Evolutionary conservation across 1,140 invertebrate genomes (phyloP), one percentile per base, ranked within the genome.

Genomic region (Drosophila paulistorum): DNA sequence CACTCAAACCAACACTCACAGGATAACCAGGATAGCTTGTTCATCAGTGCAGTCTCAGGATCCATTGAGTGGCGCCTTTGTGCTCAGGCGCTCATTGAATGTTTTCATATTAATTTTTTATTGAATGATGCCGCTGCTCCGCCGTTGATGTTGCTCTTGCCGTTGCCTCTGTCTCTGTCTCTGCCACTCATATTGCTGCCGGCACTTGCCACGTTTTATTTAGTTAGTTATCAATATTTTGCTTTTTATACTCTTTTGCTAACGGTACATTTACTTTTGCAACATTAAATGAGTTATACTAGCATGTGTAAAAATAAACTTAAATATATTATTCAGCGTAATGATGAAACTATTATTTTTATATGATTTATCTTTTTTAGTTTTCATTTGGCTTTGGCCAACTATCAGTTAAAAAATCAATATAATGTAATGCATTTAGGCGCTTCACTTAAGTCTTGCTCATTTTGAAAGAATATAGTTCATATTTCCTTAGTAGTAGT

Each of bases 31-130:
- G 61, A 69, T 65, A 60, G 51, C 66, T 63, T 68, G 68, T 71
- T 83, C 80, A 82, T 79, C 76, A 79, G 67, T 81, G 74, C 78
- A 81, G 68, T 76, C 45, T 51, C 42, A 61, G 60, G 64, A 30
- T 30, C 72, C 55, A 55, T 70, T 63, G 59, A 68, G 45, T 83
- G 81, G 82, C 68, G 82, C 74, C 81, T 86, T 86, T 86, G 82
- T 79, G 81, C 82, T 68, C 37, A 11, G 41, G 72, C 74, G 72
- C 74, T 82, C 83, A 87, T 86, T 79, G 79, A 87, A 77, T 87
- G 84, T 71, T 79, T 76, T 89, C 71, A 86, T 87, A 79, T 87
- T 89, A 87, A 87, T 87, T 83, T 89, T 82, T 83, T 89, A 87
- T 87, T 87, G 83, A 87, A 87, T 80, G 77, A 69, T 74, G 67